These are phyloP conservation scores for Syngnathus acus DNA, from an alignment of 2,797 vertebrate species.

Conservation along the genomic window DNA sequence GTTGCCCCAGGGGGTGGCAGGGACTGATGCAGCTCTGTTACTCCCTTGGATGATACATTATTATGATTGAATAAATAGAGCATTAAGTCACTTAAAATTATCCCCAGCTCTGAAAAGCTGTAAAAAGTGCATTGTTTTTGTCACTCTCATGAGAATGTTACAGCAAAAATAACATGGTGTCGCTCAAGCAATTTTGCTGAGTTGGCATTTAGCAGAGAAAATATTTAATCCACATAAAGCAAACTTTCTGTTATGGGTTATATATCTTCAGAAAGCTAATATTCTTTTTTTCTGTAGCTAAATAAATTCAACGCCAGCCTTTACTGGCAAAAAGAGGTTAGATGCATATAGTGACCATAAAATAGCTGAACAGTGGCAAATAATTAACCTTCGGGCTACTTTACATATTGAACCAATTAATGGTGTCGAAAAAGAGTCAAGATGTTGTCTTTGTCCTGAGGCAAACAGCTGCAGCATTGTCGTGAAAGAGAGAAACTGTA, in stretches of 20 bases:
- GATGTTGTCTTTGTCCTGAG: constrained; percentile 21
- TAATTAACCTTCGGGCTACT: constrained; percentile 4
- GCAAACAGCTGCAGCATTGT: constrained; percentile 47
- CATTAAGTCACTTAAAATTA: constrained; percentile 60
- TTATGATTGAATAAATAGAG: constrained; percentile 71
- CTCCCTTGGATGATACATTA: constrained; percentile 66
- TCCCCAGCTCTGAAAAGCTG: constrained; percentile 42
- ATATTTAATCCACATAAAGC: background rate
- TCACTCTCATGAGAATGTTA: constrained; percentile 12
- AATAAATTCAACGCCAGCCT: background rate
- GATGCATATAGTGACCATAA: constrained; percentile 20
- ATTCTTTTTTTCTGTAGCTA: too few relatives aligned
- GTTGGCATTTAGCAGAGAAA: background rate
- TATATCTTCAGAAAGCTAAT: too few relatives aligned
- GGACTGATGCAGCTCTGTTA: constrained; percentile 56
- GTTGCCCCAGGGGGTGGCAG: constrained; percentile 58
- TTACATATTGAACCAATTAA: constrained; percentile 23
- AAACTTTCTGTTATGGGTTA: background rate
- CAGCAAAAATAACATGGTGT: background rate
- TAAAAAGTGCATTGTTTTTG: constrained; percentile 27
- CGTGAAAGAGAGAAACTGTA: background rate
- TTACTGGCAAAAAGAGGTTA: background rate
- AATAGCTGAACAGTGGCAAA: constrained; percentile 28
- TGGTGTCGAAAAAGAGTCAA: constrained; percentile 17
- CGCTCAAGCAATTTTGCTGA: background rate